These are phyloP conservation scores for Bellardia bayeri DNA, from an alignment of 2,888 invertebrate genomes.

Conservation along the genomic window DNA sequence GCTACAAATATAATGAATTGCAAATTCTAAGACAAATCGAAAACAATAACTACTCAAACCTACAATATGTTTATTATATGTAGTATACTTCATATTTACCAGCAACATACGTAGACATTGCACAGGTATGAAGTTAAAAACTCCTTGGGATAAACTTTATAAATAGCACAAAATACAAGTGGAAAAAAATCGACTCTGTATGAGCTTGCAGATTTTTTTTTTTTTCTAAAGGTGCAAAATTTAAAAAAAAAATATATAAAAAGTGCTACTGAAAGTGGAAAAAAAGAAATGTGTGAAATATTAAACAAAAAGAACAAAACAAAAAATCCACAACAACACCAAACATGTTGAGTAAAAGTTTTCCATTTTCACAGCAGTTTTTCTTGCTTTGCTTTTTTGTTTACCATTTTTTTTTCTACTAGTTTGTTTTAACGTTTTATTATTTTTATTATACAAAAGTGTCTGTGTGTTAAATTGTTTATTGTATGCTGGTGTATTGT, in stretches of 20 bases:
- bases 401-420: constrained; percentile 6
- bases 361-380: constrained; percentile 38
- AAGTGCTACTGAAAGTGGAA: constrained; percentile 28
- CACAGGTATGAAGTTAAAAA: neutral
- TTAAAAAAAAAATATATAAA: constrained; percentile 42
- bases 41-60: too few species aligned
- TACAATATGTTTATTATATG: too few species aligned
- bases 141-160: constrained; percentile 39
- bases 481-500: constrained; percentile 63
- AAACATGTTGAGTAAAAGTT: constrained; percentile 50
- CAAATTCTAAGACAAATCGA: too few species aligned
- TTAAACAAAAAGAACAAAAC: constrained; percentile 7
- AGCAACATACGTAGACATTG: neutral
- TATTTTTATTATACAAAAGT: constrained; percentile 62
- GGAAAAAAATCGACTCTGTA: constrained; percentile 15
- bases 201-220: neutral
- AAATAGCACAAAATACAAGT: constrained; percentile 20
- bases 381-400: constrained; percentile 28
- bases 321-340: constrained; percentile 14
- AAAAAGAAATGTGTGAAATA: constrained; percentile 6
- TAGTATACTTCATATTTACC: too few species aligned
- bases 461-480: constrained; percentile 69
- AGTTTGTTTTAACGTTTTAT: constrained; percentile 25
- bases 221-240: constrained; percentile 48
- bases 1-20: too few species aligned